These are phyloP conservation scores for Thera britannica DNA, from an alignment of 2,888 invertebrate species.

Conservation along the genomic window DNA sequence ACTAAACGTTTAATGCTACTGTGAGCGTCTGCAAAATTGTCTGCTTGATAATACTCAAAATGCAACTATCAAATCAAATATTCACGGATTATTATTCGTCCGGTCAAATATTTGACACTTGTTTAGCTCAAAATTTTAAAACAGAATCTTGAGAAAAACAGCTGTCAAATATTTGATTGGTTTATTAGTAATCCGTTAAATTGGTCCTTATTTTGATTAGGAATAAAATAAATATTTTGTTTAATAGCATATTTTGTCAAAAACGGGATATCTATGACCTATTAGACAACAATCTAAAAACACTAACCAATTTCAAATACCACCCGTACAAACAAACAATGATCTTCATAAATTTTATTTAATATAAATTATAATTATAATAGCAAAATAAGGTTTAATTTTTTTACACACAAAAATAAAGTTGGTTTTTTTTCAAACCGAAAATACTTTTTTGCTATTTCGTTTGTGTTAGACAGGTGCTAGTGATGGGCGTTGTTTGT, in stretches of 20 bases:
- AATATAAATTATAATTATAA: no score
- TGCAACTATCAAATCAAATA: neutral
- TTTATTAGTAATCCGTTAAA: no score
- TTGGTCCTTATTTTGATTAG: no score
- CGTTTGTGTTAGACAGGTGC: neutral
- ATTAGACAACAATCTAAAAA: constrained; percentile 11
- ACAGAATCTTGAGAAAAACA: no score
- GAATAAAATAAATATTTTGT: no score
- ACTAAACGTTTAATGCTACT: constrained; percentile 7
- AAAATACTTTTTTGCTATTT: neutral
- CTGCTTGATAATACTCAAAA: neutral
- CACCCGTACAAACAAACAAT: constrained; percentile 1
- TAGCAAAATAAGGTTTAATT: no score
- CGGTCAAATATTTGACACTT: no score
- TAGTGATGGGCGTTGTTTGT: constrained; percentile 10
- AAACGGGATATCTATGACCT: constrained; percentile 10
- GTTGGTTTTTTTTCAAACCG: no score
- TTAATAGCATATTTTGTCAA: constrained; percentile 20
- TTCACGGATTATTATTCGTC: no score
- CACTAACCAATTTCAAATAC: neutral
- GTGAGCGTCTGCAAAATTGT: constrained; percentile 9
- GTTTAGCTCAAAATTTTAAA: no score
- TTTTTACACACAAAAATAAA: no score
- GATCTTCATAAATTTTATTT: neutral
- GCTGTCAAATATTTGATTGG: no score